Evolutionary conservation across 2,113 vertebrate genomes (phyloP), one percentile per base, ranked within the genome.

Genomic region (Peucedramus taeniatus): DNA sequence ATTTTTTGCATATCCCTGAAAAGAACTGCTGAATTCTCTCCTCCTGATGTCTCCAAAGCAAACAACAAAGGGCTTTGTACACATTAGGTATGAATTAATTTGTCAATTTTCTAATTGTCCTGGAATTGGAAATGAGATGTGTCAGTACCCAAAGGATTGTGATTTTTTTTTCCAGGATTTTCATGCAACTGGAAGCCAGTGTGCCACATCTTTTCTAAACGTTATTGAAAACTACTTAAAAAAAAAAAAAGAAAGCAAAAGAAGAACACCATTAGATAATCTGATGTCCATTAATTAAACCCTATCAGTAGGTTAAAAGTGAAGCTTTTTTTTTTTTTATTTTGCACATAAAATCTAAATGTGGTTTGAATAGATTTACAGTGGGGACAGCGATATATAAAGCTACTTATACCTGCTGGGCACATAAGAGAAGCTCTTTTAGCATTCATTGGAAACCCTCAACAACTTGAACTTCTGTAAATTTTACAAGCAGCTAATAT

Each of bases 401-500:
- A 81, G 87, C 98, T 99, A 99, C 96, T 96, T 97, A 97, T 94
- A 98, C 94, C 98, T 97, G 98, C 97, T 97, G 97, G 98, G 95
- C 95, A 97, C 98, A 98, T 97, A 98, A 98, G 98, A 98, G 98
- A 98, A 98, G 97, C 97, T 98, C 93, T 98, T 97, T 98, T 97
- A 98, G 98, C 97, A 98, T 96, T 98, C 96, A 98, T 96, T 97
- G 97, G 97, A 94, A 99, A 98, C 84, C 97, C 97, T 98, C 97
- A 97, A 97, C 81, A 96, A 92, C 93, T 94, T 91, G 93, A 97
- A 96, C 94, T 97, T 97, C 85, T 95, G 98, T 97, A 98, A 96
- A 98, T 98, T 96, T 98, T 98, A 99, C 98, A 99, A 99, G 98
- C 98, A 98, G 98, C 97, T 97, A 98, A 98, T 98, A 98, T 98